phyloP scores from a whole-genome alignment of 2,113 vertebrate genomes.

The Zosterops lateralis region DNA sequence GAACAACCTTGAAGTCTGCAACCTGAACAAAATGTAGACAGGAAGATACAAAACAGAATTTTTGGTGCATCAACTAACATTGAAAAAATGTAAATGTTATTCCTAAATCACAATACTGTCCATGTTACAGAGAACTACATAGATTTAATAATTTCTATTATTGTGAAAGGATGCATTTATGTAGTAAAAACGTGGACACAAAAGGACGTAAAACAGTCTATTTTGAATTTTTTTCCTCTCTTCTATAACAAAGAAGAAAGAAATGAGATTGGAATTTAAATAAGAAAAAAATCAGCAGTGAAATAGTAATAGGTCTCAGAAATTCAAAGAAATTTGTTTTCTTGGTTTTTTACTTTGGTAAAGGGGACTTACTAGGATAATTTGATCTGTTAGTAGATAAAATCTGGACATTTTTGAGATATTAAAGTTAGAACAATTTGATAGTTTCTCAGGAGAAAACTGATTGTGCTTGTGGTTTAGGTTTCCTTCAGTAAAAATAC shows the following conservation, averaged over 20 bases:
- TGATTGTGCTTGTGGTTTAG: background rate
- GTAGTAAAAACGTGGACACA: background rate
- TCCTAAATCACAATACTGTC: background rate
- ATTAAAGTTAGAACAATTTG: background rate
- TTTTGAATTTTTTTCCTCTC: background rate
- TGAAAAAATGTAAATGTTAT: background rate
- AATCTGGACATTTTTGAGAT: background rate
- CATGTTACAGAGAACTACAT: background rate
- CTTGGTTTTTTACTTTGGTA: background rate
- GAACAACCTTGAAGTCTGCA: background rate
- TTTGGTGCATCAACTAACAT: background rate
- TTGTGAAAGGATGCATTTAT: background rate
- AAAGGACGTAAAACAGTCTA: background rate
- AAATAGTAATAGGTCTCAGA: background rate
- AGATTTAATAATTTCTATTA: background rate
- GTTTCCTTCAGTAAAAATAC: background rate
- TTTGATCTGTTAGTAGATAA: background rate
- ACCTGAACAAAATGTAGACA: background rate
- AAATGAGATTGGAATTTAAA: background rate
- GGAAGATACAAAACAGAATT: background rate
- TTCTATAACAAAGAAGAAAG: background rate
- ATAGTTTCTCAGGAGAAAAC: background rate
- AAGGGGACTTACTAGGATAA: background rate
- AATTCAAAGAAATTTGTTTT: background rate
- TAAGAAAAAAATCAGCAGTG: background rate